Base-by-base conservation (phyloP, 2,113 vertebrate species). In the Corythoichthys haematopterus region DNA sequence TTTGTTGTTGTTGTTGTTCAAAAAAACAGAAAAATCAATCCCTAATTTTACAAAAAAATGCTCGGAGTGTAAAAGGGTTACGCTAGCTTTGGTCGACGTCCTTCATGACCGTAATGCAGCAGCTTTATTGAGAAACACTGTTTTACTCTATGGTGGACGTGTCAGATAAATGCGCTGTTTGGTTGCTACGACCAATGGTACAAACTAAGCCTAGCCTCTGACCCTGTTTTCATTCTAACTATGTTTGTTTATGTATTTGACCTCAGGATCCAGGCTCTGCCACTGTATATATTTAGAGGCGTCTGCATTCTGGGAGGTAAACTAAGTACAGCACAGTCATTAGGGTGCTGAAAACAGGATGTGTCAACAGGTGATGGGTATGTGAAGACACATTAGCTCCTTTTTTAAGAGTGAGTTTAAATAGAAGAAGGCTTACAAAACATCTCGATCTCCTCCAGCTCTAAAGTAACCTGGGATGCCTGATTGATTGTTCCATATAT, bases 181-280 rank as follows among this genome's bases (percentile, higher is more conserved):
- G 20, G 38, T 4, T 69, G 64, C 66, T 71, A 65, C 68, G 67
- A 68, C 65, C 33, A 36, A 51, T 37, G 51, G 46, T 57, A 62
- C 11, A 57, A 67, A 74, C 43, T 46, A 37, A 65, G 37, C 36
- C 43, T 57, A 48, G 12, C 14, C n/a, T 37, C 6, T 43, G 33
- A 64, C 40, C 60, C 35, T 11, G 43, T 36, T 35, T 55, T 51
- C 28, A 35, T 36, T 51, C 5, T n/a, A 43, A 68, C n/a, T 14
- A 2, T 20, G 66, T 58, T 52, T 50, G 37, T 36, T 67, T 38
- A 2, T 47, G 28, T 13, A 59, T 16, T 45, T 53, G 52, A 35
- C 79, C 28, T 61, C 47, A 60, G 64, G 60, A 62, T 59, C 50
- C 52, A 67, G 55, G 58, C 38, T 66, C 57, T 43, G 13, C 47